Evolutionary conservation across 2,113 vertebrate genomes (phyloP), one percentile per base, ranked within the genome.

Genomic region (Gymnobelideus leadbeateri): DNA sequence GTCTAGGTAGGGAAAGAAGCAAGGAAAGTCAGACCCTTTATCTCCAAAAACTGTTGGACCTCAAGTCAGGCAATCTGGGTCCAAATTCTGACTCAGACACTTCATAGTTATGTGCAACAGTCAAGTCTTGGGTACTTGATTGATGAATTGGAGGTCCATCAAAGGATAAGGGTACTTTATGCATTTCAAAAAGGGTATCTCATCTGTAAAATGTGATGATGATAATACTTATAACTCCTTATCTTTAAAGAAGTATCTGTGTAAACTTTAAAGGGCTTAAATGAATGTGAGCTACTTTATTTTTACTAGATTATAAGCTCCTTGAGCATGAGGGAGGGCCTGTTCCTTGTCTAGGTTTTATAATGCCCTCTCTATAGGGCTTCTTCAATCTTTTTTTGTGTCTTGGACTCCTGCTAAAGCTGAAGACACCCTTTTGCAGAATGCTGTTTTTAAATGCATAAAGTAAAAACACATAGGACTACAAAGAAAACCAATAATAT

Each of bases 21-120:
- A 51, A 52, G 46, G 61, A 91, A 95, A 93, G 84, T 37, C 8
- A 57, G 50, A 51, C 97, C 52, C 50, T 93, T 31, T 57, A 51
- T 89, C 92, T 94, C 23, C 52, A 25, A n/a, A 23, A 14, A 77
- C 93, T 92, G 84, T 51, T 91, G 91, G 51, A 43, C 43, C 57
- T 23, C 9, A 1, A 54, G n/a, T 49, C n/a, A 89, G 2, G 12
- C 28, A 55, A 84, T 43, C 50, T 91, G 37, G 77, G 11, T 3
- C 26, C n/a, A 95, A 96, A 92, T 84, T 77, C 37, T 43, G 37
- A 23, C n/a, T 84, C 68, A 43, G 19, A 43, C 7, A 8, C n/a
- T 84, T 43, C 2, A 84, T 23, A 84, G n/a, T 8, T 23, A 68
- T 37, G 12, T 37, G 31, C 37, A 31, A 31, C 28, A 68, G 31